These are phyloP conservation scores for Lagenorhynchus albirostris DNA, from an alignment of 2,113 vertebrate species.

Conservation along the genomic window DNA sequence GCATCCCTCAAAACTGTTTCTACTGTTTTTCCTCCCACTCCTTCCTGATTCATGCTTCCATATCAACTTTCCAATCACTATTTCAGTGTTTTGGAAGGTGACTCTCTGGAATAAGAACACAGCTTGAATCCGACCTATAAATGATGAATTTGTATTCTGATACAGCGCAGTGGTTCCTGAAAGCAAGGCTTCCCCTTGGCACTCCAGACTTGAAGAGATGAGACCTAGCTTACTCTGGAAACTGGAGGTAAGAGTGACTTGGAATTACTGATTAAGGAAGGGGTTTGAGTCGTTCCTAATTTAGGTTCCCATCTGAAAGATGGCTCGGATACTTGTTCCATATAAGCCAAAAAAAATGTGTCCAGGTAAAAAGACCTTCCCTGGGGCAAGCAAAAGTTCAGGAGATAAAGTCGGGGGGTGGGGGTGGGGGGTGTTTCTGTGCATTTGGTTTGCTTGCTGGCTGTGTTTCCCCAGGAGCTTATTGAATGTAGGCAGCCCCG, in stretches of 20 bases:
- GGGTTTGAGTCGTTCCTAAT: constrained; percentile 36
- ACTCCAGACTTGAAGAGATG: constrained; percentile 7
- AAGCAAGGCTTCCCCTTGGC: background rate
- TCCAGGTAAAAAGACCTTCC: constrained; percentile 38
- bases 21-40: background rate
- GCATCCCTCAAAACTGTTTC: background rate
- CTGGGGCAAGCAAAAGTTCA: constrained; percentile 53
- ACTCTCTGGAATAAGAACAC: background rate
- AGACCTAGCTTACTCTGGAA: background rate
- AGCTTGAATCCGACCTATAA: background rate
- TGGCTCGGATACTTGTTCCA: background rate
- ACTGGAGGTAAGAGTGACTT: constrained; percentile 3
- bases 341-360: background rate
- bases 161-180: background rate
- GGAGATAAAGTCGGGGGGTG: constrained; percentile 30
- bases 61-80: background rate
- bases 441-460: constrained; percentile 44
- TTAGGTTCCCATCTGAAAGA: constrained; percentile 42
- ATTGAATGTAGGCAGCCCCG: constrained; percentile 57
- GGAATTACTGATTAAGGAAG: constrained; percentile 46
- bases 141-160: constrained; percentile 19
- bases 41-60: background rate
- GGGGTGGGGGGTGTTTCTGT: constrained; percentile 39
- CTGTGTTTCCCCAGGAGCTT: constrained; percentile 57
- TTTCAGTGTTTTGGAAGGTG: background rate